Evolutionary conservation across 2,888 invertebrate species (phyloP).

Genomic region (Mactromeris polynyma): DNA sequence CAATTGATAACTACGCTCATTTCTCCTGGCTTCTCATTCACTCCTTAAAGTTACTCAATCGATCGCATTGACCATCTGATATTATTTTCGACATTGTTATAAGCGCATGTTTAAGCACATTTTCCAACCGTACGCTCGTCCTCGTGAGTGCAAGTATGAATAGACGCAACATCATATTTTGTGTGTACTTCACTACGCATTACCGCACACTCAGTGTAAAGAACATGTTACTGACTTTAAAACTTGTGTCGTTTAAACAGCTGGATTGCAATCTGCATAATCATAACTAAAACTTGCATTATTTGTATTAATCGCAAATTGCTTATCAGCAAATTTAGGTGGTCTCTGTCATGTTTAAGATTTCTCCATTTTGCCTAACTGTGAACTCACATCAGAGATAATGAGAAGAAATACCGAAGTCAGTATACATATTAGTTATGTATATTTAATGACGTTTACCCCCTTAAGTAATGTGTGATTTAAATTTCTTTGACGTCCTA

Average conservation of each 20-base stretch:
- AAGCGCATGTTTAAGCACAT: neutral
- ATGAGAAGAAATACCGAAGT: constrained; percentile 33
- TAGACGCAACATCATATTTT: no score
- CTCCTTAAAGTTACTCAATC: neutral
- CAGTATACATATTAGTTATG: constrained; percentile 39
- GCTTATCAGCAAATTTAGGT: constrained; percentile 23
- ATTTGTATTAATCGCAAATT: constrained; percentile 1
- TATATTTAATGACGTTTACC: constrained; percentile 56
- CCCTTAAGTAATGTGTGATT: constrained; percentile 48
- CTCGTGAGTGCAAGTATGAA: neutral
- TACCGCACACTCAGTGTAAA: constrained; percentile 5
- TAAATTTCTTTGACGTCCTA: constrained; percentile 58
- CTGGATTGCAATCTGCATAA: neutral
- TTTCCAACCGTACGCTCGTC: neutral
- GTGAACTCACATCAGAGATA: constrained; percentile 24
- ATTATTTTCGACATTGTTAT: neutral
- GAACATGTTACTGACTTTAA: neutral
- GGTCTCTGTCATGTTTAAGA: constrained; percentile 11
- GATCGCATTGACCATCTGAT: neutral
- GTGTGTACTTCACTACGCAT: neutral
- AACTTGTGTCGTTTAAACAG: neutral
- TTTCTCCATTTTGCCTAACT: constrained; percentile 49
- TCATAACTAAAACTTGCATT: neutral
- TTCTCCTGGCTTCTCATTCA: no score
- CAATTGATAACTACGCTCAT: constrained; percentile 8